Conservation (phyloP, 2,888 invertebrate species). For the Anarsia innoxiella region DNA sequence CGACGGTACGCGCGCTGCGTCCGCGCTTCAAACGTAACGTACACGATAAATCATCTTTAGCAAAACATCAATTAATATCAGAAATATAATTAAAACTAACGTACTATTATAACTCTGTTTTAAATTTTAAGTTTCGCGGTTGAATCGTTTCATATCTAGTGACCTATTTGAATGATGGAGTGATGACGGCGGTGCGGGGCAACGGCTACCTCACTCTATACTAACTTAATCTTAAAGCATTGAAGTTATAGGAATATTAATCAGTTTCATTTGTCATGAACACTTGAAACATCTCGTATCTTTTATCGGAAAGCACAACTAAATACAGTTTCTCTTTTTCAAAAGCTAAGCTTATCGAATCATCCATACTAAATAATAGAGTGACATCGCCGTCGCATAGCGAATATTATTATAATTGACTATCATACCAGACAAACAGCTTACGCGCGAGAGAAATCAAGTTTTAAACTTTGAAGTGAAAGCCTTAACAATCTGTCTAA, state of each 20-base stretch:
- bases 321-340: no score
- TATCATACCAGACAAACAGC: slow-evolving; percentile 33
- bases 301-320: no score
- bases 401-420: slow-evolving; percentile 66
- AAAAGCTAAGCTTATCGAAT: no score
- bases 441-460: no score
- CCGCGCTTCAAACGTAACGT: slow-evolving; percentile 57
- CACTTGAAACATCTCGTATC: no score
- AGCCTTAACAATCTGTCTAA: no score
- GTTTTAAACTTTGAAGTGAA: no score
- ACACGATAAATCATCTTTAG: slow-evolving; percentile 68
- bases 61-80: slow-evolving; percentile 73
- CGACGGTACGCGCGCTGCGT: slow-evolving; percentile 29
- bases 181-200: slow-evolving; percentile 45
- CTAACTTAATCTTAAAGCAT: no score
- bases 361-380: no score
- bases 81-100: slow-evolving; percentile 73
- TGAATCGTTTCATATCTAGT: slow-evolving; percentile 58
- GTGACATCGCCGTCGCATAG: slow-evolving; percentile 33
- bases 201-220: slow-evolving; percentile 12
- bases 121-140: slow-evolving; percentile 48
- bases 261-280: no score
- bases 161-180: slow-evolving; percentile 36
- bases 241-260: no score
- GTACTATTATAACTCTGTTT: slow-evolving; percentile 66